Conservation (phyloP, 2,888 invertebrate species). For the Choristoneura rosaceana region DNA sequence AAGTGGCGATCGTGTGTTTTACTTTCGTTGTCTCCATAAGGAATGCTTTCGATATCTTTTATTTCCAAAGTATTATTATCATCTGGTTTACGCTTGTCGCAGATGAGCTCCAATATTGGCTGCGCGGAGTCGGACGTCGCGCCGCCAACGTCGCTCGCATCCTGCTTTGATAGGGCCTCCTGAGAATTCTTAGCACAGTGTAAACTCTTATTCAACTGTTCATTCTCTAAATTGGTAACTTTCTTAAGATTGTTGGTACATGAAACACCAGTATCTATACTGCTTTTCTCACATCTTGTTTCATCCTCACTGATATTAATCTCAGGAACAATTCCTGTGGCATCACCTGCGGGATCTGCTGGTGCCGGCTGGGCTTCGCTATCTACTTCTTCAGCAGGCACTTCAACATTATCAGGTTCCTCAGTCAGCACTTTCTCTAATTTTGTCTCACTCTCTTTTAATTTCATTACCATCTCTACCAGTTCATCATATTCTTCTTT, state of each 20-base stretch:
- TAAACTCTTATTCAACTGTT: slow-evolving; percentile 75
- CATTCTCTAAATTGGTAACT: slow-evolving; percentile 79
- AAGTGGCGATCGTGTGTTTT: slow-evolving; percentile 66
- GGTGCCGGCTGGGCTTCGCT: slow-evolving; percentile 46
- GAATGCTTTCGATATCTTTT: slow-evolving; percentile 57
- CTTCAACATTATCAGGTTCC: slow-evolving; percentile 71
- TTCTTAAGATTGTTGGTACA: slow-evolving; percentile 71
- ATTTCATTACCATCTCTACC: slow-evolving; percentile 87
- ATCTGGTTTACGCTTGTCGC: slow-evolving; percentile 24
- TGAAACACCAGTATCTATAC: slow-evolving; percentile 55
- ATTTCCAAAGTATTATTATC: slow-evolving; percentile 51
- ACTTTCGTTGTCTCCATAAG: slow-evolving; percentile 50
- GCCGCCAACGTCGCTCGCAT: slow-evolving; percentile 45
- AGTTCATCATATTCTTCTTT: slow-evolving; percentile 86
- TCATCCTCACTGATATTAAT: slow-evolving; percentile 53
- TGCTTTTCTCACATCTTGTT: slow-evolving; percentile 57
- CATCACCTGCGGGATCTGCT: slow-evolving; percentile 46
- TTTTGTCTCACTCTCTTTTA: slow-evolving; percentile 89
- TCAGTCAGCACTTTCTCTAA: slow-evolving; percentile 84
- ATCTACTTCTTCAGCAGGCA: slow-evolving; percentile 61
- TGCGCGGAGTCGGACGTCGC: slow-evolving; percentile 44
- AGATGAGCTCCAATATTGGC: slow-evolving; percentile 41
- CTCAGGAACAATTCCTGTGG: slow-evolving; percentile 45
- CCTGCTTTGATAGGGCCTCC: slow-evolving; percentile 53
- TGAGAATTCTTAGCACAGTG: slow-evolving; percentile 60